These are phyloP conservation scores for Scarus forsteni DNA, from an alignment of 2,797 vertebrate species.

Conservation along the genomic window DNA sequence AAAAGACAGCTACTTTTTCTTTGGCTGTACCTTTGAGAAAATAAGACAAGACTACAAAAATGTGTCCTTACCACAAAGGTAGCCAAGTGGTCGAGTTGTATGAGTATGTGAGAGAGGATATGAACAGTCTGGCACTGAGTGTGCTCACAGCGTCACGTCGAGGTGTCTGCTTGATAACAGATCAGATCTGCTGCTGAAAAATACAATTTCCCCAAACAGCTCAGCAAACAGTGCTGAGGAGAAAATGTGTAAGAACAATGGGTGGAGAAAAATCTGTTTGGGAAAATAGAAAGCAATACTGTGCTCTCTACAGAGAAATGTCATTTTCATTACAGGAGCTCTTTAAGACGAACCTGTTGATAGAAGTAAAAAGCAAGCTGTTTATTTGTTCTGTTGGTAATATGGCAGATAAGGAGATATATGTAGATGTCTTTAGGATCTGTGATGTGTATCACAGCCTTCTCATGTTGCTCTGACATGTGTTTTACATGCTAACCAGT, in stretches of 20 bases:
- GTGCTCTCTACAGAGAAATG: slow-evolving; percentile 20
- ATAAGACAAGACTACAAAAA: slow-evolving; percentile 23
- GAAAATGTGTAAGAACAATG: slow-evolving; percentile 14
- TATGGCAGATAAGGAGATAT: slow-evolving; percentile 32
- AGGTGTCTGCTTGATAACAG: slow-evolving; percentile 52
- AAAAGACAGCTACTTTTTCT: slow-evolving; percentile 19
- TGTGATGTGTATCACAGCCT: slow-evolving; percentile 33
- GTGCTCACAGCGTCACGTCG: slow-evolving; percentile 38
- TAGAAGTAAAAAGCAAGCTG: slow-evolving; percentile 53
- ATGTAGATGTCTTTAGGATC: slow-evolving; percentile 34
- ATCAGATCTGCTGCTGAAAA: slow-evolving; percentile 51
- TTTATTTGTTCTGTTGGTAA: slow-evolving; percentile 35
- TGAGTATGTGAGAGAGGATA: slow-evolving; percentile 44
- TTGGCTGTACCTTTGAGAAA: slow-evolving; percentile 6
- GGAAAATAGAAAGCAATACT: slow-evolving; percentile 11
- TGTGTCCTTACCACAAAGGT: slow-evolving; percentile 28
- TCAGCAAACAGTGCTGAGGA: slow-evolving; percentile 22
- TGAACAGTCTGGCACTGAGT: slow-evolving; percentile 41
- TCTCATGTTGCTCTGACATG: slow-evolving; percentile 21
- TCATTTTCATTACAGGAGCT: slow-evolving; percentile 42
- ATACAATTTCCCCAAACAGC: slow-evolving; percentile 40
- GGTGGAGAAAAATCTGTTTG: background rate
- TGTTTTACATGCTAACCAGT: slow-evolving; percentile 59
- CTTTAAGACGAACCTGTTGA: slow-evolving; percentile 48
- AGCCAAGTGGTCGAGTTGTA: slow-evolving; percentile 10